phyloP scores from a whole-genome alignment of 1,140 invertebrate species.

The Musca domestica region DNA sequence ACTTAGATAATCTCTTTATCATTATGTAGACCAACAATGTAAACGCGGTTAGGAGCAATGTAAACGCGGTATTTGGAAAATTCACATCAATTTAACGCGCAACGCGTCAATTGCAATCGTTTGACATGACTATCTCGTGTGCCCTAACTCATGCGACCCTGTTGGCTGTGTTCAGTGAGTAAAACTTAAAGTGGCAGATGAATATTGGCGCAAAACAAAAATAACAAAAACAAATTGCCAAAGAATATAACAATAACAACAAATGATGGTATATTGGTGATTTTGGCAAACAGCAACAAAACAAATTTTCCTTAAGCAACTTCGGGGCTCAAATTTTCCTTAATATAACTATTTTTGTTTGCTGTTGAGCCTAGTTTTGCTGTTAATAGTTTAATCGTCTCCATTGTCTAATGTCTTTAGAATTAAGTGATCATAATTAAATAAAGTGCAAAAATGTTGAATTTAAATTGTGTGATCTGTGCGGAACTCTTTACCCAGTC shows the following conservation, averaged over 20 bases:
- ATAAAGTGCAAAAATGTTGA: slow-evolving; percentile 55
- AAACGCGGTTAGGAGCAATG: no score
- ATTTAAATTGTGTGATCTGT: slow-evolving; percentile 69
- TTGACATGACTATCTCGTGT: no score
- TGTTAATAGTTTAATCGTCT: neutral
- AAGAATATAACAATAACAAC: neutral
- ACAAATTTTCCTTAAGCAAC: neutral
- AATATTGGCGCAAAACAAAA: slow-evolving; percentile 18
- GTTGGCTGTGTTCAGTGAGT: neutral
- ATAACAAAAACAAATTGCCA: neutral
- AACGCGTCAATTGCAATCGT: no score
- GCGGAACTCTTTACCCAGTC: slow-evolving; percentile 63
- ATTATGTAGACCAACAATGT: no score
- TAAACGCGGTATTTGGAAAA: no score
- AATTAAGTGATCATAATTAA: neutral
- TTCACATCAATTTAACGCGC: no score
- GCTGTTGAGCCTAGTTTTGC: neutral
- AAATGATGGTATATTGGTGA: neutral
- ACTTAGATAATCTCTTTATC: no score
- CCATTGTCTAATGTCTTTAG: neutral
- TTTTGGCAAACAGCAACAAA: neutral
- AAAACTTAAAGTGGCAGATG: neutral
- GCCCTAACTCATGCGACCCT: no score
- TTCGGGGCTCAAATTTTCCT: no score
- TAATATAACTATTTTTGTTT: no score